A percentile compares a stretch with the other conserved stretches of the same genome.
These are phyloP conservation scores for Pediacus dermestoides DNA, from an alignment of 2,888 invertebrate genomes.

Conservation along the genomic window DNA sequence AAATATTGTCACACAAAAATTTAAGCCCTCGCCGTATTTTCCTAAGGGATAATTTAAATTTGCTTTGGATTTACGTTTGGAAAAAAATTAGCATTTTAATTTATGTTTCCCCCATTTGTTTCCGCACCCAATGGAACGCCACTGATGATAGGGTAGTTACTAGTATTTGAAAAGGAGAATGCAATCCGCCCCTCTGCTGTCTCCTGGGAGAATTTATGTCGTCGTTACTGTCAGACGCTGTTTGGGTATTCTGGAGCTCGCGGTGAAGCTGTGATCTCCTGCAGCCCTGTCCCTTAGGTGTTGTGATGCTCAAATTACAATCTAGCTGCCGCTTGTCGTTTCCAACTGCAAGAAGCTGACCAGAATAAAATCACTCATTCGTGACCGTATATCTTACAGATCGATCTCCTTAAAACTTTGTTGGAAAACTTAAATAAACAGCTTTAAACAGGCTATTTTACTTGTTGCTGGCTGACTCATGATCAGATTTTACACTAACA, in stretches of 20 bases:
- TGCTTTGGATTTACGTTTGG: slow-evolving; percentile 1
- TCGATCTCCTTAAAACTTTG: slow-evolving; percentile 4
- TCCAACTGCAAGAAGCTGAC: slow-evolving; percentile 41
- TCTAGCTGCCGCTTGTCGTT: slow-evolving; percentile 42
- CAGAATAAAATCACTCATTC: slow-evolving; percentile 41
- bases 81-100: not conserved
- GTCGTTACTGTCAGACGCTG: slow-evolving; percentile 49
- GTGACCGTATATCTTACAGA: slow-evolving; percentile 5
- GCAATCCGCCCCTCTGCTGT: slow-evolving; percentile 32
- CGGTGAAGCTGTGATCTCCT: slow-evolving; percentile 30
- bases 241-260: slow-evolving; percentile 41
- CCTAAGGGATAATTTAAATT: too few species aligned
- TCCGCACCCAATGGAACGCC: slow-evolving; percentile 10
- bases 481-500: slow-evolving; percentile 23
- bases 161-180: slow-evolving; percentile 26
- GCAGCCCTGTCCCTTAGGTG: slow-evolving; percentile 45
- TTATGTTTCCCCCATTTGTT: too few species aligned
- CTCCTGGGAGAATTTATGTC: slow-evolving; percentile 50
- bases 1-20: too few species aligned
- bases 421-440: slow-evolving; percentile 12
- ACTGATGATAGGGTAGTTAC: slow-evolving; percentile 17
- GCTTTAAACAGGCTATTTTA: slow-evolving; percentile 23
- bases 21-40: too few species aligned
- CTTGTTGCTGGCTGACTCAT: slow-evolving; percentile 18
- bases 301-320: slow-evolving; percentile 51